Percentiles rank a stretch among this genome's conserved stretches.
These are phyloP conservation scores for Hydra vulgaris DNA, from an alignment of 30 jellyfish, hydroid and myxozoan genomes.

Conservation along the genomic window DNA sequence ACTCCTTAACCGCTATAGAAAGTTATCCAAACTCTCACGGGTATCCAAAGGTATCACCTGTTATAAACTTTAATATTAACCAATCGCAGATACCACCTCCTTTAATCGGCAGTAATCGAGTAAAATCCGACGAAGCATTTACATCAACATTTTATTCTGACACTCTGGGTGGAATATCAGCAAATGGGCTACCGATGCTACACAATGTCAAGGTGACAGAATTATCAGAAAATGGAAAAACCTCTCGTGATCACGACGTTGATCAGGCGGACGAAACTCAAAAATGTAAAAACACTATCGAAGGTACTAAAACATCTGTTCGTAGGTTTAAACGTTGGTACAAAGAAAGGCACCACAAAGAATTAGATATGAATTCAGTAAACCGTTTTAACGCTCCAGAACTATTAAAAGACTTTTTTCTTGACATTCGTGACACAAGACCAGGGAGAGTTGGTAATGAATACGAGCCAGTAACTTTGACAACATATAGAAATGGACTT, in stretches of 20 bases:
- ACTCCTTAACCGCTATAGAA: background rate
- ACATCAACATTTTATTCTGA: slow-evolving; percentile 14
- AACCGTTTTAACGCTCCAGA: slow-evolving; percentile 91
- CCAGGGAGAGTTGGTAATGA: slow-evolving; percentile 98
- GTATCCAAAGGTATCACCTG: background rate
- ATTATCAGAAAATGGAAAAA: slow-evolving; percentile 10
- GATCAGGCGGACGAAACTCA: slow-evolving; percentile 95
- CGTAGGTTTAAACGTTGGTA: slow-evolving; percentile 91
- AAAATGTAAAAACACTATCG: slow-evolving; percentile 91
- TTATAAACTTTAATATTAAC: background rate
- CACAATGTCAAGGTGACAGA: background rate
- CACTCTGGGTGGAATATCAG: background rate
- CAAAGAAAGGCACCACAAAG: slow-evolving; percentile 66
- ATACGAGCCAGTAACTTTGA: slow-evolving; percentile 95
- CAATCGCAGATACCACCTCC: slow-evolving; percentile 1
- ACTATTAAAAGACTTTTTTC: slow-evolving; percentile 79
- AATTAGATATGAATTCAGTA: slow-evolving; percentile 72
- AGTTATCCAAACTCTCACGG: background rate
- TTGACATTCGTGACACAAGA: slow-evolving; percentile 93
- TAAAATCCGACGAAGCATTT: slow-evolving; percentile 19
- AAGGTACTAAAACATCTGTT: slow-evolving; percentile 96
- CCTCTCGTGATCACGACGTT: slow-evolving; percentile 72
- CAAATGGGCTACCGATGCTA: background rate
- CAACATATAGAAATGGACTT: slow-evolving; percentile 91
- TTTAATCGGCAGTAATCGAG: background rate